phyloP scores from a whole-genome alignment of 2,113 vertebrate species.

The Pteronura brasiliensis region DNA sequence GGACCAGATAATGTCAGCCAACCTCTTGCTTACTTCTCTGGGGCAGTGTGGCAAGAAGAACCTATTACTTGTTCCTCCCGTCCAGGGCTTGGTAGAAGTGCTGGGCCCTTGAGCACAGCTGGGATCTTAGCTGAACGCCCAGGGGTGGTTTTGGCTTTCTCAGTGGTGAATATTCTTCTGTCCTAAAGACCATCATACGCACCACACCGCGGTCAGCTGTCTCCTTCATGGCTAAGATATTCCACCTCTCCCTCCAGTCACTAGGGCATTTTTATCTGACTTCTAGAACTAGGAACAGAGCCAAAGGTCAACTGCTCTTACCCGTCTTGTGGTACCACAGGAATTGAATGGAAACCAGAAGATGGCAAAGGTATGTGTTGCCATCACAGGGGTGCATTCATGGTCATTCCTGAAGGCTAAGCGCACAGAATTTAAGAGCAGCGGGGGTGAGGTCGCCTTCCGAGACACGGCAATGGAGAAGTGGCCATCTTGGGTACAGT shows the following conservation, averaged over 20 bases:
- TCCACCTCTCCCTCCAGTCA: not conserved
- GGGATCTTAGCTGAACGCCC: not conserved
- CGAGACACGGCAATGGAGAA: slow-evolving; percentile 71
- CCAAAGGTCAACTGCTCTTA: slow-evolving; percentile 35
- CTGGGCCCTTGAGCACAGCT: not conserved
- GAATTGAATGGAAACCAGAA: slow-evolving; percentile 74
- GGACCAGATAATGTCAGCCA: no score
- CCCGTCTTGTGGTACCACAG: slow-evolving; percentile 66
- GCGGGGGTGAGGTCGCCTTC: slow-evolving; percentile 54
- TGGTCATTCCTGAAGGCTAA: slow-evolving; percentile 39
- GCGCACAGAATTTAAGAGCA: slow-evolving; percentile 71
- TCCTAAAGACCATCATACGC: not conserved
- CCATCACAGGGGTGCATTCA: slow-evolving; percentile 64
- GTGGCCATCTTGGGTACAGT: slow-evolving; percentile 65
- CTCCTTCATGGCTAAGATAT: no score
- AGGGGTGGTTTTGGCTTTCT: accelerated
- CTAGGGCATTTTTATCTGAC: not conserved
- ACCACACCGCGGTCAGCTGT: accelerated
- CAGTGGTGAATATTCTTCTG: accelerated
- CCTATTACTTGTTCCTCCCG: not conserved
- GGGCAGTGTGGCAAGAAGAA: not conserved
- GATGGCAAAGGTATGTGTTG: slow-evolving; percentile 65
- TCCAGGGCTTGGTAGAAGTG: no score
- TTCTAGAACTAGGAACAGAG: not conserved
- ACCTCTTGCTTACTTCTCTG: not conserved